These are phyloP conservation scores for Micropoecilia bifurca DNA, from an alignment of 2,797 vertebrate species.

Conservation along the genomic window DNA sequence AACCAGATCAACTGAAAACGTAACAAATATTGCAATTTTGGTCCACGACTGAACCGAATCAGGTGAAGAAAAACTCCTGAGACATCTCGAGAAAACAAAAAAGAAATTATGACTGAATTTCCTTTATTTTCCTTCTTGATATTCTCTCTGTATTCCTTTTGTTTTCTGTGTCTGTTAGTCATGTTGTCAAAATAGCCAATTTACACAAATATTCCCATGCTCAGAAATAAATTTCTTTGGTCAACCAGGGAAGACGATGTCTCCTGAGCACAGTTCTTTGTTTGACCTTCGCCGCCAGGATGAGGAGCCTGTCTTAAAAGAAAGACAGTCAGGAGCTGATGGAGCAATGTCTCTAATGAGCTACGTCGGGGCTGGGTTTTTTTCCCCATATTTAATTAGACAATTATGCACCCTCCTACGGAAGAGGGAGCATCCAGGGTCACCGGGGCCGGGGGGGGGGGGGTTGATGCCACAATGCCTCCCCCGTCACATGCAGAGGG, in stretches of 20 bases:
- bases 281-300: conserved; percentile 77
- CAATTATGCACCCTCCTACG: conserved; percentile 75
- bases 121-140: conserved; percentile 8
- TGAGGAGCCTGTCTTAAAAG: conserved; percentile 42
- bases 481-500: conserved; percentile 55
- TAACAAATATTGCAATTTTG: too few species aligned
- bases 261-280: conserved; percentile 33
- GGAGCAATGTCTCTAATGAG: conserved; percentile 78
- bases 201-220: not conserved
- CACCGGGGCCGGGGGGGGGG: conserved; percentile 49
- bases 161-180: not conserved
- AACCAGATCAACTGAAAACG: too few species aligned
- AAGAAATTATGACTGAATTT: too few species aligned
- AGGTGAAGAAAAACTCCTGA: not conserved
- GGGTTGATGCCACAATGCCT: conserved; percentile 67
- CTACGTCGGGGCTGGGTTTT: conserved; percentile 64
- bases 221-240: conserved; percentile 15
- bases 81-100: too few species aligned
- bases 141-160: not conserved
- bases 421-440: conserved; percentile 69
- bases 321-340: conserved; percentile 59
- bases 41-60: too few species aligned
- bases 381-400: conserved; percentile 78
- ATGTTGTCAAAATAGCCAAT: conserved; percentile 5
- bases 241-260: conserved; percentile 17